phyloP scores from a whole-genome alignment of 2,888 invertebrate species.

The Peribatodes rhomboidaria region DNA sequence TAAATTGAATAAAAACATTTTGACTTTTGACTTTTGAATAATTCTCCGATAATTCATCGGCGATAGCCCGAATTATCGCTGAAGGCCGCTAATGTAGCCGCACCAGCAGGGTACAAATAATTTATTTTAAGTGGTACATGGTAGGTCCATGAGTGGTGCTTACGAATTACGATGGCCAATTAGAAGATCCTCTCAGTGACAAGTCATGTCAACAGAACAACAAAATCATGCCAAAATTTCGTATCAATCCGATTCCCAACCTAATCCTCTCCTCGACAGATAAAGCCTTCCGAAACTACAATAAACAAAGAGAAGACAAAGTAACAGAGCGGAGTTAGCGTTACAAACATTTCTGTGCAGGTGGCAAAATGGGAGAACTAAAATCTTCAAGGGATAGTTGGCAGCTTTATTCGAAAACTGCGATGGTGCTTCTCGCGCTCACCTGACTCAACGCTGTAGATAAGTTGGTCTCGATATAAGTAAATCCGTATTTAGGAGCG shows the following conservation, averaged over 20 bases:
- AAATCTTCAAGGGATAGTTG: not conserved
- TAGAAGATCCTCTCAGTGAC: too few relatives aligned
- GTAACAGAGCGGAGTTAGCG: constrained; percentile 49
- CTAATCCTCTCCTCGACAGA: constrained; percentile 8
- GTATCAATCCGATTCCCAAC: constrained; percentile 1
- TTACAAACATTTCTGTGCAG: not conserved
- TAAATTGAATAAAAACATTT: too few relatives aligned
- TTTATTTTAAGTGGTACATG: too few relatives aligned
- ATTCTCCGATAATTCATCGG: too few relatives aligned
- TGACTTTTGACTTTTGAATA: too few relatives aligned
- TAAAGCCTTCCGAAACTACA: constrained; percentile 23
- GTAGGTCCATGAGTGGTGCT: too few relatives aligned
- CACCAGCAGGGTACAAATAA: too few relatives aligned
- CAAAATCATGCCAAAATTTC: constrained; percentile 1
- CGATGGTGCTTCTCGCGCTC: not conserved
- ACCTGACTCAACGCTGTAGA: not conserved
- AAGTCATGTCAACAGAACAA: not conserved
- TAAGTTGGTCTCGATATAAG: constrained; percentile 48
- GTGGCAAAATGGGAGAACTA: not conserved
- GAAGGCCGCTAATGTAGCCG: too few relatives aligned
- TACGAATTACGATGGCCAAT: too few relatives aligned
- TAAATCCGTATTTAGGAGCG: constrained; percentile 79
- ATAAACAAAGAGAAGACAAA: constrained; percentile 47
- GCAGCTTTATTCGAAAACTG: not conserved
- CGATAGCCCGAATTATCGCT: too few relatives aligned